Evolutionary conservation across 2,113 vertebrate species (phyloP).

Genomic region (Lagopus muta): DNA sequence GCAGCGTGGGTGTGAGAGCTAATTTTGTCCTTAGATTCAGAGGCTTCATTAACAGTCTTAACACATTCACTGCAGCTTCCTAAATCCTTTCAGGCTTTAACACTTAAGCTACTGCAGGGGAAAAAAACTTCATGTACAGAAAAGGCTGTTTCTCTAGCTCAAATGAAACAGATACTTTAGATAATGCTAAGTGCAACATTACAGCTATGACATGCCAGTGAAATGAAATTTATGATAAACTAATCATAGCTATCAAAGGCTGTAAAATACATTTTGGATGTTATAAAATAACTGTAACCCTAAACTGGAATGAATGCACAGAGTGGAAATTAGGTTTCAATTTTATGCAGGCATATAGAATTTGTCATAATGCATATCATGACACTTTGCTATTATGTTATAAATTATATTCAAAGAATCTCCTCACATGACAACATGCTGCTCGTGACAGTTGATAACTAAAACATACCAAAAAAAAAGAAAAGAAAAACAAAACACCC

Average conservation of each 20-base stretch:
- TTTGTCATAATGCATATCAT: neutral
- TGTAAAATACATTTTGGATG: neutral
- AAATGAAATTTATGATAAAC: neutral
- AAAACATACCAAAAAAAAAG: neutral
- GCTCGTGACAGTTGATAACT: neutral
- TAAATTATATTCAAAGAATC: neutral
- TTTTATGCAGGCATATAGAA: neutral
- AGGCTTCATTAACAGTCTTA: slow-evolving; percentile 86
- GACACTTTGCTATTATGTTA: neutral
- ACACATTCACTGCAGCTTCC: slow-evolving; percentile 81
- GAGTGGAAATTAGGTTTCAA: neutral
- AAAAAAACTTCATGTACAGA: slow-evolving; percentile 13
- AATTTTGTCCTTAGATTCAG: slow-evolving; percentile 83
- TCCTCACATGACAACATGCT: neutral
- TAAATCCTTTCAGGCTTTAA: slow-evolving; percentile 80
- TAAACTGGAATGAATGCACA: neutral
- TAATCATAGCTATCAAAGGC: neutral
- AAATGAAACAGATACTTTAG: slow-evolving; percentile 28
- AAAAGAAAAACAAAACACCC: neutral
- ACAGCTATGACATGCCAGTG: neutral
- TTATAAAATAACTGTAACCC: neutral
- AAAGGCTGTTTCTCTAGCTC: slow-evolving; percentile 13
- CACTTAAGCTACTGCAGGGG: slow-evolving; percentile 71
- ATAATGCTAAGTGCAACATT: neutral
- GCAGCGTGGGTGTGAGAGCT: slow-evolving; percentile 80